phyloP scores from a whole-genome alignment of 2,888 invertebrate genomes.

The Palloptera scutellata region DNA sequence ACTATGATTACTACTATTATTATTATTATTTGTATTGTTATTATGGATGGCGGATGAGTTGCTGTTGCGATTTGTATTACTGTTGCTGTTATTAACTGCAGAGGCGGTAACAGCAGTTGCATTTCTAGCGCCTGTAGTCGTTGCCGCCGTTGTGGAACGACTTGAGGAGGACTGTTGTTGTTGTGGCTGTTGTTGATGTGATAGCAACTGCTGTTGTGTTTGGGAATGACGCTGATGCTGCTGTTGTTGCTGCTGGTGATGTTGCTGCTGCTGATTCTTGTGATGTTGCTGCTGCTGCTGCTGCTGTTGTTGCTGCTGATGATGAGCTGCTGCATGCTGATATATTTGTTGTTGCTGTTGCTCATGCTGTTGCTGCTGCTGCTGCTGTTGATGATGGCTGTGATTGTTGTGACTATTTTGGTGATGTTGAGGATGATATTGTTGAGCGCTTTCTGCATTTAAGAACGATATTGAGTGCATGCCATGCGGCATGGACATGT shows the following conservation, averaged over 20 bases:
- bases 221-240: constrained; percentile 43
- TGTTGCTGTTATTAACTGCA: constrained; percentile 38
- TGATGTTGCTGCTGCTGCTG: constrained; percentile 32
- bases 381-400: constrained; percentile 45
- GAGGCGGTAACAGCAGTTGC: constrained; percentile 36
- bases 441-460: constrained; percentile 32
- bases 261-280: constrained; percentile 30
- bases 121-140: constrained; percentile 32
- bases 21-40: constrained; percentile 41
- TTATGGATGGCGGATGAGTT: constrained; percentile 39
- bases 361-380: constrained; percentile 45
- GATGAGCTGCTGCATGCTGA: constrained; percentile 22
- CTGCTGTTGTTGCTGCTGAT: constrained; percentile 39
- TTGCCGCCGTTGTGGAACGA: constrained; percentile 41
- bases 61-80: constrained; percentile 42
- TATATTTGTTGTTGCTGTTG: constrained; percentile 30
- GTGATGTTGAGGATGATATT: constrained; percentile 42
- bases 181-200: constrained; percentile 37
- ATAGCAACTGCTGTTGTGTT: constrained; percentile 42
- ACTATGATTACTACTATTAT: constrained; percentile 32
- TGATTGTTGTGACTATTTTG: constrained; percentile 48
- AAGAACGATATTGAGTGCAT: constrained; percentile 49
- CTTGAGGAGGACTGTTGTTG: constrained; percentile 17
- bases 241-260: constrained; percentile 44
- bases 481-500: constrained; percentile 61